A percentile compares a stretch with the other conserved stretches of the same genome.
Conservation (phyloP, 2,888 invertebrate genomes). For the Drosophila austrosaltans region DNA sequence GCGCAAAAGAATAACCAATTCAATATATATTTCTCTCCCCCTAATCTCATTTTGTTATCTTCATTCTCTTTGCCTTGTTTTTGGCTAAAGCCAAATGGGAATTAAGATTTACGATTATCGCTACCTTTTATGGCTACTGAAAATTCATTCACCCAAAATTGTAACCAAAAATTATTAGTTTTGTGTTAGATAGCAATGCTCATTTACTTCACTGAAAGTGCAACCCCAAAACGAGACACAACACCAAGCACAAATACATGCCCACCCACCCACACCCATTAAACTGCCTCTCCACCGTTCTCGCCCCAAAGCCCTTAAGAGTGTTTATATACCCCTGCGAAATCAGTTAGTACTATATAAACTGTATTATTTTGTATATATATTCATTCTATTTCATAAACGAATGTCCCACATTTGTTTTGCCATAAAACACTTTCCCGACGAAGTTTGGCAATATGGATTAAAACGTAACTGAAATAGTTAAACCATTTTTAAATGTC, state of each 20-base stretch:
- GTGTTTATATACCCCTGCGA: not conserved
- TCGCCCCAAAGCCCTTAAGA: not conserved
- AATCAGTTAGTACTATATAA: too few species aligned
- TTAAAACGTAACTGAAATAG: too few species aligned
- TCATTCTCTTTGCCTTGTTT: constrained; percentile 1
- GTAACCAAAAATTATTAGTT: constrained; percentile 81
- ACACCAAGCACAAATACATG: not conserved
- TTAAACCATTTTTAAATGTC: too few species aligned
- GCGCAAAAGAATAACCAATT: constrained; percentile 17
- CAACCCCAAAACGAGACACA: constrained; percentile 77
- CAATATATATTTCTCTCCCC: not conserved
- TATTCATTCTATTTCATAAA: too few species aligned
- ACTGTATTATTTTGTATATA: too few species aligned
- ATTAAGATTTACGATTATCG: constrained; percentile 62
- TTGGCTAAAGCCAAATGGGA: constrained; percentile 29
- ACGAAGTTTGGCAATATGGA: too few species aligned
- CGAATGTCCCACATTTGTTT: too few species aligned
- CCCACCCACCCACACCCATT: too few species aligned
- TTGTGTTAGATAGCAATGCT: constrained; percentile 83
- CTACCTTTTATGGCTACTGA: constrained; percentile 64
- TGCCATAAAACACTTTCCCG: too few species aligned
- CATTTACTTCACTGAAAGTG: constrained; percentile 83
- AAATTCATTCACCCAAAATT: constrained; percentile 77
- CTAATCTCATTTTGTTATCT: too few species aligned
- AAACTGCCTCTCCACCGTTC: too few species aligned